Conservation (phyloP, 1,140 invertebrate species). For the Polypedilum vanderplanki region DNA sequence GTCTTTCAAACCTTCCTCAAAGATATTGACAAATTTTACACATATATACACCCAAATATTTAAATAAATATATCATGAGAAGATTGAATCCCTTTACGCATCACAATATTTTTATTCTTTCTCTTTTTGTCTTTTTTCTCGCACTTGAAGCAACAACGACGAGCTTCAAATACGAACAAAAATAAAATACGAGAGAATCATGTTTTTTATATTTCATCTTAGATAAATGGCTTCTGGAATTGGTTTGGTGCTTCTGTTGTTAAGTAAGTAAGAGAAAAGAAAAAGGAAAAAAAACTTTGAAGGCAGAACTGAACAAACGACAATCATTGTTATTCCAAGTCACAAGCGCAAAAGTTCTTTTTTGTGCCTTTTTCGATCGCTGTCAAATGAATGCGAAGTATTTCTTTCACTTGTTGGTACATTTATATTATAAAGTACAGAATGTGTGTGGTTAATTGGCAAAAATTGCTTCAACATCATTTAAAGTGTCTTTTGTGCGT, state of each 20-base stretch:
- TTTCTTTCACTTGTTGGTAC: neutral
- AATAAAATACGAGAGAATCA: neutral
- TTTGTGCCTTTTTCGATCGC: neutral
- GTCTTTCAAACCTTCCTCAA: too few species aligned
- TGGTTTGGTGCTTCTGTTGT: neutral
- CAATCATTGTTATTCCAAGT: conserved; percentile 13
- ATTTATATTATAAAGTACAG: neutral
- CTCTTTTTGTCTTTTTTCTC: neutral
- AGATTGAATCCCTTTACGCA: too few species aligned
- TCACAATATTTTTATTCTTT: too few species aligned
- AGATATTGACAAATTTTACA: too few species aligned
- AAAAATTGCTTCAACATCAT: conserved; percentile 6
- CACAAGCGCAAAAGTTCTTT: neutral
- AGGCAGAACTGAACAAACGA: conserved; percentile 11
- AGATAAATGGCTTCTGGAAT: conserved; percentile 17
- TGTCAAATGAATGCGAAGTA: neutral
- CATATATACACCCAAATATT: too few species aligned
- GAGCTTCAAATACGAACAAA: neutral
- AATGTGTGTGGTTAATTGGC: conserved; percentile 25
- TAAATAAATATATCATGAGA: too few species aligned
- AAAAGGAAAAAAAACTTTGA: neutral
- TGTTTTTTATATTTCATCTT: neutral
- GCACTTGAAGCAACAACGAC: neutral
- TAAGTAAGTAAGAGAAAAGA: too few species aligned
- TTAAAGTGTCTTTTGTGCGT: neutral